Evolutionary conservation across 2,113 vertebrate species (phyloP).

Genomic region (Monopterus albus): DNA sequence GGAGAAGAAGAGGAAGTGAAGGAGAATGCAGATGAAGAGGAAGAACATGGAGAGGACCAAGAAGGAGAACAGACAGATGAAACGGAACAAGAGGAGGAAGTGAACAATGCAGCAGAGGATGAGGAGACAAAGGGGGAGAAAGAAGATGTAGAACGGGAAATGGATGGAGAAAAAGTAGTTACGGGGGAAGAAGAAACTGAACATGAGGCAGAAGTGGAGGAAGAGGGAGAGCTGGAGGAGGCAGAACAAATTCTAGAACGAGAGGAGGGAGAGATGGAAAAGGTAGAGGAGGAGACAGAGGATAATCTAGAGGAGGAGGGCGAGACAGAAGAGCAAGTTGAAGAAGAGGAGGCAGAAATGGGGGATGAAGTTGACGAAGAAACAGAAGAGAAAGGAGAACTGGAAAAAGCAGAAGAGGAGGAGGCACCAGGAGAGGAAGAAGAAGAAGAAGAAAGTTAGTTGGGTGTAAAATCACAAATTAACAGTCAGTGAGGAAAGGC

Average conservation of each 20-base stretch:
- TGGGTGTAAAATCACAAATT: not conserved
- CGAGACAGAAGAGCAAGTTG: not conserved
- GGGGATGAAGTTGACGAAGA: conserved; percentile 7
- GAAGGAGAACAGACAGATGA: not conserved
- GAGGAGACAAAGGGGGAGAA: not conserved
- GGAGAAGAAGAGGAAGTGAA: conserved; percentile 1
- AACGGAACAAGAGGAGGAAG: conserved; percentile 1
- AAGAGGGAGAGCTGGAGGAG: not conserved
- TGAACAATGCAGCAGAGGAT: conserved; percentile 30
- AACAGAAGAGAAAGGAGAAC: not conserved
- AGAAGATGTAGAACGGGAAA: not conserved
- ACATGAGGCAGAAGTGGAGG: conserved; percentile 1
- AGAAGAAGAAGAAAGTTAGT: conserved; percentile 60
- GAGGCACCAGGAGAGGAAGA: not conserved
- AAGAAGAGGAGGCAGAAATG: conserved; percentile 2
- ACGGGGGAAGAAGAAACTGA: not conserved
- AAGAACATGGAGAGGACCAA: too few relatives aligned
- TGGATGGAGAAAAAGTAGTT: not conserved
- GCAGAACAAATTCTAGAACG: not conserved
- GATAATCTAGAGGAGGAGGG: not conserved
- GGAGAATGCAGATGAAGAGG: conserved; percentile 1
- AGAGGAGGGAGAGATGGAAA: not conserved
- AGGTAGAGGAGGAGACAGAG: not conserved
- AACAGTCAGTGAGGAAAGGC: conserved; percentile 10
- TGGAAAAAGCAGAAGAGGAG: not conserved